A percentile compares a stretch with the other conserved stretches of the same genome.
phyloP scores from a whole-genome alignment of 2,888 invertebrate species.

The Sesamia inferens region DNA sequence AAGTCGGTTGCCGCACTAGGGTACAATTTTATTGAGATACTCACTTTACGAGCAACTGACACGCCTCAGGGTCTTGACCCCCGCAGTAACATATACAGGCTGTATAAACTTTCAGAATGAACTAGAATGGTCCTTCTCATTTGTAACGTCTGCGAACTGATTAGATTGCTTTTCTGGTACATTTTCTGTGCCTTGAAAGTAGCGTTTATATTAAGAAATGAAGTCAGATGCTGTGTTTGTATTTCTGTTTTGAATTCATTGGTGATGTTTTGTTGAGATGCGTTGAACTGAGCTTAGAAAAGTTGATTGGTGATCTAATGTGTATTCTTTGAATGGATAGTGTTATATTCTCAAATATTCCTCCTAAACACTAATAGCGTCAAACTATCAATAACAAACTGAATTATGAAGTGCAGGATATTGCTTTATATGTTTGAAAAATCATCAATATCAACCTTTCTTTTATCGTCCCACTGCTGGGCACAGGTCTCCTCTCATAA shows the following conservation, averaged over 20 bases:
- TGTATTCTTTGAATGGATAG: not conserved
- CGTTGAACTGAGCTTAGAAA: not conserved
- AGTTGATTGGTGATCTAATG: not conserved
- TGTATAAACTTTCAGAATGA: constrained; percentile 52
- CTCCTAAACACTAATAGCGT: not conserved
- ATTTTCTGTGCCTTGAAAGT: constrained; percentile 28
- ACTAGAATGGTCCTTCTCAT: constrained; percentile 47
- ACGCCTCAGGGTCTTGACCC: constrained; percentile 80
- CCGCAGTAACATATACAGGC: constrained; percentile 74
- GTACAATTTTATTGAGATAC: constrained; percentile 82
- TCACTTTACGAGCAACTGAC: constrained; percentile 77
- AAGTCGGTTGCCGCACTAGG: constrained; percentile 75
- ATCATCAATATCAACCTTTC: no score
- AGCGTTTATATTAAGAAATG: constrained; percentile 46
- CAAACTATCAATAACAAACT: no score
- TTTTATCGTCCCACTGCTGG: no score
- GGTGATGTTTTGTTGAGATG: not conserved
- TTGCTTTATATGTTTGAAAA: not conserved
- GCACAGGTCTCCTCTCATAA: no score
- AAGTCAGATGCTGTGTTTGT: constrained; percentile 31
- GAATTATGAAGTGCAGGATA: no score
- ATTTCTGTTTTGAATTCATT: not conserved
- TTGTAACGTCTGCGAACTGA: constrained; percentile 39
- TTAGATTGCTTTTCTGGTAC: constrained; percentile 30
- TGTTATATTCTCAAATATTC: not conserved